Percentiles rank a stretch among this genome's conserved stretches.
These are phyloP conservation scores for Drosophila paracracens DNA, from an alignment of 2,888 invertebrate genomes.

Conservation along the genomic window DNA sequence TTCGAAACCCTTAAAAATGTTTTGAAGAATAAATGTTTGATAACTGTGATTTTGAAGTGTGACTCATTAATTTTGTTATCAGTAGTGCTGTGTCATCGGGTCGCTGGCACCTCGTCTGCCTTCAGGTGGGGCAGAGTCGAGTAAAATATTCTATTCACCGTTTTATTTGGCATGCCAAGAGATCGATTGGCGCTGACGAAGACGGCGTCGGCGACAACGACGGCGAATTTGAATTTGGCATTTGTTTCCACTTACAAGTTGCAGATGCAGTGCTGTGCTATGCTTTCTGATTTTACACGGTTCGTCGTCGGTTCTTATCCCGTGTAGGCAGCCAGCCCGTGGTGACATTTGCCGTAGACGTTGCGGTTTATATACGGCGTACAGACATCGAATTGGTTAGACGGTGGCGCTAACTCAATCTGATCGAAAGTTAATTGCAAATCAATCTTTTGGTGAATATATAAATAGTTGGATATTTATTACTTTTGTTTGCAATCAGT, in stretches of 20 bases:
- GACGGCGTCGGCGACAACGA: background rate
- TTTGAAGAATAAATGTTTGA: background rate
- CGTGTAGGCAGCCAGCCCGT: slow-evolving; percentile 18
- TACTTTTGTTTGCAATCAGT: background rate
- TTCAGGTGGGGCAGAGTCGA: slow-evolving; percentile 15
- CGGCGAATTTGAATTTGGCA: slow-evolving; percentile 53
- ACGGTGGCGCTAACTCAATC: slow-evolving; percentile 67
- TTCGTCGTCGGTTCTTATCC: slow-evolving; percentile 45
- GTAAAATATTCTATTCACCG: slow-evolving; percentile 4
- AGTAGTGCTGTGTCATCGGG: slow-evolving; percentile 2
- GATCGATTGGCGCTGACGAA: slow-evolving; percentile 59
- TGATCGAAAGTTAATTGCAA: slow-evolving; percentile 82
- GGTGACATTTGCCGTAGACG: slow-evolving; percentile 53
- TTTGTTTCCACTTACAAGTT: slow-evolving; percentile 49
- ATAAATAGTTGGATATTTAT: background rate
- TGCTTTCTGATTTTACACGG: slow-evolving; percentile 31
- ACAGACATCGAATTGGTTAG: slow-evolving; percentile 56
- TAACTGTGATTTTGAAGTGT: background rate
- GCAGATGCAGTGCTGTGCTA: slow-evolving; percentile 29
- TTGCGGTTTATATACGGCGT: slow-evolving; percentile 49
- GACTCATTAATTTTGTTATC: background rate
- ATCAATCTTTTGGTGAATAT: slow-evolving; percentile 57
- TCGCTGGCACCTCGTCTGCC: slow-evolving; percentile 31
- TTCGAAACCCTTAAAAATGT: background rate
- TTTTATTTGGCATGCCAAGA: slow-evolving; percentile 27